phyloP scores from a whole-genome alignment of 2,797 vertebrate species.

The Ficedula albicollis region DNA sequence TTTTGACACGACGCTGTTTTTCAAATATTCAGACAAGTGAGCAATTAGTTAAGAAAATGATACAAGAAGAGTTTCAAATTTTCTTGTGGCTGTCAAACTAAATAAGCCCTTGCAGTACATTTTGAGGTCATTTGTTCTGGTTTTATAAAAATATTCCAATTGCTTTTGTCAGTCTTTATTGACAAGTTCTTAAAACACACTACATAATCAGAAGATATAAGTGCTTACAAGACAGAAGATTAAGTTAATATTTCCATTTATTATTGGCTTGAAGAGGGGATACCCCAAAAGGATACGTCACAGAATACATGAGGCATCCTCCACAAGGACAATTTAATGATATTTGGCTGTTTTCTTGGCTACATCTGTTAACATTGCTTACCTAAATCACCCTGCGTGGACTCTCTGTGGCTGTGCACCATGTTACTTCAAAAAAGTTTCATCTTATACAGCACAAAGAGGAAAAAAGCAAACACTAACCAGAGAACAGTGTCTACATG shows the following conservation, averaged over 20 bases:
- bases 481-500: rapidly evolving
- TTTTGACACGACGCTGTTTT: not conserved
- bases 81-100: not conserved
- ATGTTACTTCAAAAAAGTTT: not conserved
- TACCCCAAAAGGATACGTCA: not conserved
- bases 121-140: not conserved
- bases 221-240: not conserved
- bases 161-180: not conserved
- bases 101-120: not conserved
- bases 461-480: not conserved
- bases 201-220: not conserved
- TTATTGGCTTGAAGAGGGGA: not conserved
- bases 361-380: not conserved
- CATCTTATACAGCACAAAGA: not conserved
- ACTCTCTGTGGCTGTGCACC: not conserved
- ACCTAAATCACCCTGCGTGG: not conserved
- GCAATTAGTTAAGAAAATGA: not conserved
- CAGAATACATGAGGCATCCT: not conserved
- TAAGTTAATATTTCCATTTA: not conserved
- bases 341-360: not conserved
- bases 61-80: not conserved
- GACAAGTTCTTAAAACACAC: not conserved
- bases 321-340: not conserved
- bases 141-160: not conserved
- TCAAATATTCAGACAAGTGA: not conserved